These are phyloP conservation scores for Xestia xanthographa DNA, from an alignment of 2,888 invertebrate genomes.

Conservation along the genomic window DNA sequence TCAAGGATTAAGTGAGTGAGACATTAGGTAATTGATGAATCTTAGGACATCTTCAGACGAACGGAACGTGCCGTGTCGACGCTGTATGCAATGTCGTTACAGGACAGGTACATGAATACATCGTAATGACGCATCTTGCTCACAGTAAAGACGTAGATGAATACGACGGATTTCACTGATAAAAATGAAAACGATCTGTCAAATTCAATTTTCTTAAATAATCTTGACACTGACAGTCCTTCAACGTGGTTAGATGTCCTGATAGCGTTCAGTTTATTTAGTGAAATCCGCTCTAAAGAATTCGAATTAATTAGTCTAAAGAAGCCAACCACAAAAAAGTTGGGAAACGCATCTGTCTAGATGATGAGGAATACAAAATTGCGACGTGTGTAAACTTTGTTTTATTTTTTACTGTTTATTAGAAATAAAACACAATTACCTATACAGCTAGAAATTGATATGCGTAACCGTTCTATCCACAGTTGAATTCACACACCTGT, in stretches of 20 bases:
- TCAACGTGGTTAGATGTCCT: background rate
- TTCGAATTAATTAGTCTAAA: too few species aligned
- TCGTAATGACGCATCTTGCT: background rate
- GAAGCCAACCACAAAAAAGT: too few species aligned
- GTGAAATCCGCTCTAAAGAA: background rate
- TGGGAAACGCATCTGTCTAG: too few species aligned
- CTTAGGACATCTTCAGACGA: conserved; percentile 35
- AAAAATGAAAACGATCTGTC: background rate
- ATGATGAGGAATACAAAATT: too few species aligned
- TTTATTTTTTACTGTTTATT: too few species aligned
- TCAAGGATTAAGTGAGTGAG: conserved; percentile 30
- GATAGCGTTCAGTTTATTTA: background rate
- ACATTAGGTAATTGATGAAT: conserved; percentile 46
- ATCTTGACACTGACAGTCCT: background rate
- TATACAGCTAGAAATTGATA: background rate
- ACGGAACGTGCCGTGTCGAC: conserved; percentile 26
- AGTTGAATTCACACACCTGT: conserved; percentile 10
- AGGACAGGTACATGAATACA: background rate
- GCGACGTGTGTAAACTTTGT: too few species aligned
- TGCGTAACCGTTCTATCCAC: background rate
- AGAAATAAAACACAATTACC: background rate
- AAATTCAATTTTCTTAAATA: background rate
- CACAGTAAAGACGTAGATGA: background rate
- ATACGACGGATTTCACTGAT: background rate
- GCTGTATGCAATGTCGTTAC: conserved; percentile 23